Evolutionary conservation across 2,888 invertebrate genomes (phyloP), one percentile per base, ranked within the genome.

Genomic region (Cynaeus angustus): DNA sequence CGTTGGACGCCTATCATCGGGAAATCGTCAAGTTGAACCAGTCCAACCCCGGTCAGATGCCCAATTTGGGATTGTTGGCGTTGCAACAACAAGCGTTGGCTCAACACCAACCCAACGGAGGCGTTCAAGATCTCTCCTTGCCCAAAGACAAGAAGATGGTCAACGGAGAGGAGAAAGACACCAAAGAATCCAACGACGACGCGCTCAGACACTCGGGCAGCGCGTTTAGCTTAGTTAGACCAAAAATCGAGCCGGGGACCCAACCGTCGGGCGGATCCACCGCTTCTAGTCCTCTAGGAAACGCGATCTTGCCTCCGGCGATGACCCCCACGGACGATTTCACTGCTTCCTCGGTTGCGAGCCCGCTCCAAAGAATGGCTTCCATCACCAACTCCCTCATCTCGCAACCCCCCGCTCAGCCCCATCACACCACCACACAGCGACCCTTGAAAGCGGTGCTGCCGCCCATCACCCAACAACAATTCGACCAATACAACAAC

Each of bases 381-480:
- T 97, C 97, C 75, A 98, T 98, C 79, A 98, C 98, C 48, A 98
- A 98, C 85, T 97, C 97, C 73, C 88, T 98, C 77, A 96, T 98
- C 82, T 96, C 96, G 75, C 94, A 95, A 88, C 94, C 94, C 67
- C 91, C 93, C 70, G 91, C 94, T 70, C 95, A 95, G 75, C 91
- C 94, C 7, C 95, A 96, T 83, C 96, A 95, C 81, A 88, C 92
- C 58, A 90, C 92, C 10, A 91, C 91, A 46, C 96, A 96, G 83
- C 88, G 98, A 76, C 97, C 98, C 10, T 90, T 97, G 80, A 97
- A 97, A 87, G 97, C 98, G 28, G 98, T 99, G 50, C 89, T 99
- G 78, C 98, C 98, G 43, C 98, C 99, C 1, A 98, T 99, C 75
- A 98, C 98, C 0, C 99, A 99, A 83, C 98, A 99, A 81, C 98